Percentiles rank a stretch among this genome's conserved stretches.
These are phyloP conservation scores for Itoplectis maculator DNA, from an alignment of 2,888 invertebrate species.

Conservation along the genomic window DNA sequence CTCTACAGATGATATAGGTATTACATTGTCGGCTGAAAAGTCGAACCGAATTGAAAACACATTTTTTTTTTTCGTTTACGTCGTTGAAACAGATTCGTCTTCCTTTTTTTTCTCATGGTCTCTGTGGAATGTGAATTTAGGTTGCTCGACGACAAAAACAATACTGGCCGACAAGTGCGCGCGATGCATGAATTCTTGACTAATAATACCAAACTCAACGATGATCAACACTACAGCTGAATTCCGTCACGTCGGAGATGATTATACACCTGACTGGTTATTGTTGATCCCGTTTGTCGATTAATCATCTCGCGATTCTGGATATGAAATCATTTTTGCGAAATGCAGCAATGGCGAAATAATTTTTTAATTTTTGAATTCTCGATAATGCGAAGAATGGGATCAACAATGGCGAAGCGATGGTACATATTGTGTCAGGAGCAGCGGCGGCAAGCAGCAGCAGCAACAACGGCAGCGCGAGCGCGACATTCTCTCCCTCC, in stretches of 20 bases:
- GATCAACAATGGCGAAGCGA: conserved; percentile 34
- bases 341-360: too few species aligned
- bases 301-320: background rate
- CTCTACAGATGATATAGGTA: conserved; percentile 30
- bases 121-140: conserved; percentile 26
- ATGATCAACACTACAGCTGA: conserved; percentile 19
- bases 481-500: conserved; percentile 69
- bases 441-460: conserved; percentile 48
- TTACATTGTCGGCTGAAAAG: conserved; percentile 11
- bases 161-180: conserved; percentile 24
- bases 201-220: conserved; percentile 5
- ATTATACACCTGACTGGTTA: background rate
- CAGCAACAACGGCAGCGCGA: conserved; percentile 77
- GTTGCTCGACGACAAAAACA: conserved; percentile 14
- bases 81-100: background rate
- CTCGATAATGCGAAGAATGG: conserved; percentile 24
- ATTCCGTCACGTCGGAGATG: background rate
- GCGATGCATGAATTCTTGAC: conserved; percentile 37
- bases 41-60: conserved; percentile 9
- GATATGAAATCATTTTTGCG: background rate
- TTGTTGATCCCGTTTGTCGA: conserved; percentile 2
- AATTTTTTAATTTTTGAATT: too few species aligned
- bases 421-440: conserved; percentile 28
- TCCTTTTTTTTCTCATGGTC: background rate
- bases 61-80: background rate